Evolutionary conservation across 2,797 vertebrate genomes (phyloP).

Genomic region (Gadopsis bispinosus): DNA sequence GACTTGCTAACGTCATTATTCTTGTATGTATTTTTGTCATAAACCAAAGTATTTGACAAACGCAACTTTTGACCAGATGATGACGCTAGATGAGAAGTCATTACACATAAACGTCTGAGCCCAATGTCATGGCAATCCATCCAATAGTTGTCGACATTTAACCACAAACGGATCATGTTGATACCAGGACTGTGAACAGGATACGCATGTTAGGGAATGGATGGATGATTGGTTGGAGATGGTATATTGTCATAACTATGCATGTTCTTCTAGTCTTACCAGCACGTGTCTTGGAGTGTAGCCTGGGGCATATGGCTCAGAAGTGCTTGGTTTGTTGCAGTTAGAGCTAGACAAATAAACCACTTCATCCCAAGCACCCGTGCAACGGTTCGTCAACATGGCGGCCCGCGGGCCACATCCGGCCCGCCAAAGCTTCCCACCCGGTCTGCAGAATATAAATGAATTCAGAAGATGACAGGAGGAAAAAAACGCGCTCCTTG

Average conservation of each 20-base stretch:
- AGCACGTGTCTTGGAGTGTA: background rate
- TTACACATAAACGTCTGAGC: background rate
- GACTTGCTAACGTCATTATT: no score
- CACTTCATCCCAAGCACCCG: constrained; percentile 39
- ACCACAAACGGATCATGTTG: background rate
- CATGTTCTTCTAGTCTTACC: background rate
- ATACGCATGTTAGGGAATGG: background rate
- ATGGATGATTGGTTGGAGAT: background rate
- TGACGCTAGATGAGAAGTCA: background rate
- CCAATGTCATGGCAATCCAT: background rate
- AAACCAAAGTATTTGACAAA: background rate
- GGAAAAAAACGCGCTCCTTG: no score
- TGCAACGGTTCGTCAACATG: no score
- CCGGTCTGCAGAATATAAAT: no score
- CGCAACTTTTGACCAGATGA: background rate
- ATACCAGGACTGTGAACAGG: background rate
- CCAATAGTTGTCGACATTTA: background rate
- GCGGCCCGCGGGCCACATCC: no score
- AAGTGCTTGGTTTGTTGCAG: constrained; percentile 1
- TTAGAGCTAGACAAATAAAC: constrained; percentile 47
- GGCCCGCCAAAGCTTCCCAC: no score
- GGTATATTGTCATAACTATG: background rate
- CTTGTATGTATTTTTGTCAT: no score
- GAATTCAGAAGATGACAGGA: no score
- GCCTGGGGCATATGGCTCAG: constrained; percentile 8